A percentile compares a stretch with the other conserved stretches of the same genome.
phyloP scores from a whole-genome alignment of 2,888 invertebrate genomes.

The Steromphala cineraria region DNA sequence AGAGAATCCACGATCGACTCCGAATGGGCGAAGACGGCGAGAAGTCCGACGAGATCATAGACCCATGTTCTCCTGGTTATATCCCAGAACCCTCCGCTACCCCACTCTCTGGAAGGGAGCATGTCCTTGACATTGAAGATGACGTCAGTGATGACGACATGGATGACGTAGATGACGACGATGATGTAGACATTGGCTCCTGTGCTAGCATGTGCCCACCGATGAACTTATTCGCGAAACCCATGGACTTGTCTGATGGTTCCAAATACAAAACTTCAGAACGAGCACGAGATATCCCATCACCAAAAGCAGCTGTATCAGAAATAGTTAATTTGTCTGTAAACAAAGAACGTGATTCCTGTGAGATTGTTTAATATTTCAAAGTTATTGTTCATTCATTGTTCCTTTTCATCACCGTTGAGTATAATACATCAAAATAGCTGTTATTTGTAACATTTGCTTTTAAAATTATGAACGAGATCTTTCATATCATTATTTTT shows the following conservation, averaged over 20 bases:
- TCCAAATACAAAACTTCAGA: not conserved
- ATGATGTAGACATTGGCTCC: not conserved
- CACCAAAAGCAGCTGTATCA: not conserved
- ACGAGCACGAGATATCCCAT: not conserved
- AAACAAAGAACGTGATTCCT: not conserved
- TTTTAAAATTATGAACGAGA: not conserved
- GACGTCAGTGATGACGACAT: constrained; percentile 5
- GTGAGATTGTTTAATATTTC: not conserved
- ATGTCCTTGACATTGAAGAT: constrained; percentile 11
- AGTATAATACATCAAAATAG: too few relatives aligned
- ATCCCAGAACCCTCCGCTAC: constrained; percentile 36
- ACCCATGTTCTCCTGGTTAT: constrained; percentile 17
- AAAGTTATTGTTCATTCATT: not conserved
- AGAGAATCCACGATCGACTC: constrained; percentile 62
- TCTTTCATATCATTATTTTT: too few relatives aligned
- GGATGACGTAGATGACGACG: constrained; percentile 11
- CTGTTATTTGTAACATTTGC: too few relatives aligned
- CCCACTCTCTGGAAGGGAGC: not conserved
- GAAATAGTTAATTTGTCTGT: not conserved
- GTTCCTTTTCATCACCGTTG: too few relatives aligned
- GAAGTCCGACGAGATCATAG: constrained; percentile 34
- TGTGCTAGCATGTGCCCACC: not conserved
- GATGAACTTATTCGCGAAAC: constrained; percentile 1
- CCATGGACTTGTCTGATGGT: constrained; percentile 1
- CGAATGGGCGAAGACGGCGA: constrained; percentile 43